A percentile compares a stretch with the other conserved stretches of the same genome.
These are phyloP conservation scores for Motacilla alba DNA, from an alignment of 2,113 vertebrate species.

Conservation along the genomic window DNA sequence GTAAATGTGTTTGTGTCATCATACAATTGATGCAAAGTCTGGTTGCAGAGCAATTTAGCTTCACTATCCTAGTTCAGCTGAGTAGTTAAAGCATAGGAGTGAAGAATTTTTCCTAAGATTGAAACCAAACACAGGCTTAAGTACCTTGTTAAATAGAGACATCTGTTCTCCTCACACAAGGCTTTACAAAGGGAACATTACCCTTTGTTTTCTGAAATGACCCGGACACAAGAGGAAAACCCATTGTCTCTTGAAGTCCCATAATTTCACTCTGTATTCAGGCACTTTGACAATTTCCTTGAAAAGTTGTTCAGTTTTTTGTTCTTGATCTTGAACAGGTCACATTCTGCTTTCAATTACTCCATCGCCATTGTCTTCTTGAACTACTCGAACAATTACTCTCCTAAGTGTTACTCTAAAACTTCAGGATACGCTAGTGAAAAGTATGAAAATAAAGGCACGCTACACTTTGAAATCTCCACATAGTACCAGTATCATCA, in stretches of 20 bases:
- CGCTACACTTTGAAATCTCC: slow-evolving; percentile 2
- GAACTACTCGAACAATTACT: slow-evolving; percentile 44
- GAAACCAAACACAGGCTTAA: not conserved
- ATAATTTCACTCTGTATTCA: slow-evolving; percentile 18
- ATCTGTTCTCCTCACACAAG: not conserved
- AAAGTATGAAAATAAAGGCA: slow-evolving; percentile 37
- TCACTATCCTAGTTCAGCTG: not conserved
- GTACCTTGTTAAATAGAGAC: slow-evolving; percentile 2
- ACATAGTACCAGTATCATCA: not conserved
- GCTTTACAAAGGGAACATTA: not conserved
- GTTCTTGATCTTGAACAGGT: slow-evolving; percentile 39
- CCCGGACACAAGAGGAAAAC: not conserved
- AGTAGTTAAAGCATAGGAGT: not conserved
- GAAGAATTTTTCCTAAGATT: not conserved
- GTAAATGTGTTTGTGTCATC: not conserved
- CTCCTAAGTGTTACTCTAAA: slow-evolving; percentile 3
- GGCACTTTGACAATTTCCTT: slow-evolving; percentile 28
- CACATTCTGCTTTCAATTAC: slow-evolving; percentile 49
- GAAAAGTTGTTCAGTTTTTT: not conserved
- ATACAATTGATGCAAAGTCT: not conserved
- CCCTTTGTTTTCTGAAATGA: slow-evolving; percentile 22
- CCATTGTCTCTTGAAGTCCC: not conserved
- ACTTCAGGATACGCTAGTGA: not conserved
- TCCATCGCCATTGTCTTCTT: not conserved
- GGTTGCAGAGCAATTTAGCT: not conserved